These are phyloP conservation scores for Danio choprae DNA, from an alignment of 2,797 vertebrate genomes.

Conservation along the genomic window DNA sequence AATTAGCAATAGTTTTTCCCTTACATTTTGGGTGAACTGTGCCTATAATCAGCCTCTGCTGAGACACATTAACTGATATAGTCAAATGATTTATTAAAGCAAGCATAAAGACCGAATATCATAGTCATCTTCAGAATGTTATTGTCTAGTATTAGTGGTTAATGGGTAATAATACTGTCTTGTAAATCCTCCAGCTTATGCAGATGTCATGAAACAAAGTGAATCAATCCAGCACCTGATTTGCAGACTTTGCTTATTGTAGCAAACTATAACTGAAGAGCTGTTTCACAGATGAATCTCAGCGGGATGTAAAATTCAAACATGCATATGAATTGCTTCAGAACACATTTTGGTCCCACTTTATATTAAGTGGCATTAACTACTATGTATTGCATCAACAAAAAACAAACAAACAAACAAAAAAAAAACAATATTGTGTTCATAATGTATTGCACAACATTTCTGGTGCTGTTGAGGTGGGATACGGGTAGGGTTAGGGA, in stretches of 20 bases:
- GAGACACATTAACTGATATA: background rate
- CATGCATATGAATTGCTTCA: slow-evolving; percentile 6
- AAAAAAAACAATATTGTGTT: no score
- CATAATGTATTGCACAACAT: no score
- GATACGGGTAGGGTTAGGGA: no score
- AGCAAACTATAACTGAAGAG: background rate
- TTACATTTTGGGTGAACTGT: no score
- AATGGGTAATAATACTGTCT: slow-evolving; percentile 16
- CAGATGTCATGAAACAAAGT: slow-evolving; percentile 53
- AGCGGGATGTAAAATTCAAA: background rate
- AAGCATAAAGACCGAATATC: background rate
- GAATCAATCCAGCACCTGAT: slow-evolving; percentile 50
- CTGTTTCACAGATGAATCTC: background rate
- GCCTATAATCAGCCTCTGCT: background rate
- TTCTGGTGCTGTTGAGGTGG: no score
- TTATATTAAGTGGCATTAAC: no score
- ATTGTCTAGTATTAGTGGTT: slow-evolving; percentile 26
- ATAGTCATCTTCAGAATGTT: slow-evolving; percentile 39
- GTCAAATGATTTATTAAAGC: background rate
- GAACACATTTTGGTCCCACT: background rate
- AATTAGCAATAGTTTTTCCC: no score
- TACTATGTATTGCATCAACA: no score
- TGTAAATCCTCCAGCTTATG: slow-evolving; percentile 59
- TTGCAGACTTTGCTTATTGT: background rate
- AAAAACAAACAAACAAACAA: no score